phyloP scores from a whole-genome alignment of 2,888 invertebrate genomes.

The Andrena haemorrhoa region DNA sequence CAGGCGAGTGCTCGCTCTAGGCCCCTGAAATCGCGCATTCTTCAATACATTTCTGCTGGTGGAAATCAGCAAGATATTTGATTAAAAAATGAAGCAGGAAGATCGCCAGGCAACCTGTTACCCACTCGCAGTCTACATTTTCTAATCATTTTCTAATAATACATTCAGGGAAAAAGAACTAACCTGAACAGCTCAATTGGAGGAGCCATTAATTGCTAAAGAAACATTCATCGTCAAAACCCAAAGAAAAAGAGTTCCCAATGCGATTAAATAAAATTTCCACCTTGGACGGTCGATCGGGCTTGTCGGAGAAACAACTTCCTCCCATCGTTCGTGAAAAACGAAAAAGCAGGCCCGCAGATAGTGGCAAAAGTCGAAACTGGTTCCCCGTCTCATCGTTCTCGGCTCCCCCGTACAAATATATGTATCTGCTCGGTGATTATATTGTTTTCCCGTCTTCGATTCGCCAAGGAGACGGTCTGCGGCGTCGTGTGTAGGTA shows the following conservation, averaged over 20 bases:
- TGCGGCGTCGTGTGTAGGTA: constrained; percentile 52
- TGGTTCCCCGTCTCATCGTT: constrained; percentile 10
- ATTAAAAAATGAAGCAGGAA: neutral
- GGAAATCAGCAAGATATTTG: neutral
- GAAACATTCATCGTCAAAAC: neutral
- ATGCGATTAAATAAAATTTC: constrained; percentile 3
- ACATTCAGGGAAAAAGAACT: neutral
- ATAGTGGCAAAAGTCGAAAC: neutral
- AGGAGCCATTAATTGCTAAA: too few species aligned
- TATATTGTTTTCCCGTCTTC: constrained; percentile 55
- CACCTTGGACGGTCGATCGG: neutral
- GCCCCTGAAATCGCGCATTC: neutral
- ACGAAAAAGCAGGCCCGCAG: neutral
- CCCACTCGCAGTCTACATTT: neutral
- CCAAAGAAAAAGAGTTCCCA: neutral
- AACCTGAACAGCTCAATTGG: neutral
- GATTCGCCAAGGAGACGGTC: constrained; percentile 37
- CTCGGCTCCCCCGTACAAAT: neutral
- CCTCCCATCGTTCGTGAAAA: neutral
- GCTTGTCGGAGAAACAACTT: neutral
- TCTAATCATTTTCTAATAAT: constrained; percentile 5
- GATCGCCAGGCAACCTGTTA: too few species aligned
- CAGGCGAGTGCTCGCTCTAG: constrained; percentile 53
- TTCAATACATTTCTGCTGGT: neutral
- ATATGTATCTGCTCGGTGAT: constrained; percentile 16